Percentiles rank a stretch among this genome's conserved stretches.
Conservation (phyloP, 2,113 vertebrate species). For the Phylloscopus whistleri region DNA sequence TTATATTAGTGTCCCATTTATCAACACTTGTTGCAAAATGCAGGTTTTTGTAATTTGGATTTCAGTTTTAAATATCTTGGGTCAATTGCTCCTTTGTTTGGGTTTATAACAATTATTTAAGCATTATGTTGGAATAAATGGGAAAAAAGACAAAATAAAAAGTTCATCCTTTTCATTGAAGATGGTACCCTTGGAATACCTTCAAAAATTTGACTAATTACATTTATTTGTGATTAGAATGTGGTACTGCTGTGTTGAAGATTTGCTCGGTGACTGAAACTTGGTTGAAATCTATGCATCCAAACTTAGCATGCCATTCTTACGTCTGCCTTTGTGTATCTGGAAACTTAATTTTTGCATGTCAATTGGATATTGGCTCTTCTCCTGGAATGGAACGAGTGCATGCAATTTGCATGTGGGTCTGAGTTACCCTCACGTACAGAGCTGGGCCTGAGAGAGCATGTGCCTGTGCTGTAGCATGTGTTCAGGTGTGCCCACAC, state of each 20-base stretch:
- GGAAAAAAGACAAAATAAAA: constrained; percentile 59
- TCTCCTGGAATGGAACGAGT: constrained; percentile 26
- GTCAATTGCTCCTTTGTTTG: constrained; percentile 36
- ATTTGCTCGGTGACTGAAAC: constrained; percentile 27
- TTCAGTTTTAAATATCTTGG: constrained; percentile 28
- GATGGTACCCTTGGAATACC: constrained; percentile 30
- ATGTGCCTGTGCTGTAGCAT: constrained; percentile 48
- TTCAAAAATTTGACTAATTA: constrained; percentile 12
- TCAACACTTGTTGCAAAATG: constrained; percentile 34
- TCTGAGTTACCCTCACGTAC: not conserved
- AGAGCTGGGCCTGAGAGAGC: not conserved
- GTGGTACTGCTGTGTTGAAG: constrained; percentile 24
- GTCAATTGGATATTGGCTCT: constrained; percentile 9
- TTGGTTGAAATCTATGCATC: constrained; percentile 27
- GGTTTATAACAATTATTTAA: constrained; percentile 42
- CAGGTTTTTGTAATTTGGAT: constrained; percentile 51
- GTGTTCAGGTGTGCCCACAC: not conserved
- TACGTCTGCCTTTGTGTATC: constrained; percentile 41
- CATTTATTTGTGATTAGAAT: constrained; percentile 30
- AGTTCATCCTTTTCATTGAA: constrained; percentile 44
- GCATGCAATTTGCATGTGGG: constrained; percentile 45
- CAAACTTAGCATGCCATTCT: constrained; percentile 42
- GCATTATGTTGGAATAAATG: constrained; percentile 55
- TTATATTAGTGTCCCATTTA: constrained; percentile 14
- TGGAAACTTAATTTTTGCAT: constrained; percentile 52